A percentile compares a stretch with the other conserved stretches of the same genome.
These are phyloP conservation scores for Ceratothoa steindachneri DNA, from an alignment of 2,888 invertebrate genomes.

Conservation along the genomic window DNA sequence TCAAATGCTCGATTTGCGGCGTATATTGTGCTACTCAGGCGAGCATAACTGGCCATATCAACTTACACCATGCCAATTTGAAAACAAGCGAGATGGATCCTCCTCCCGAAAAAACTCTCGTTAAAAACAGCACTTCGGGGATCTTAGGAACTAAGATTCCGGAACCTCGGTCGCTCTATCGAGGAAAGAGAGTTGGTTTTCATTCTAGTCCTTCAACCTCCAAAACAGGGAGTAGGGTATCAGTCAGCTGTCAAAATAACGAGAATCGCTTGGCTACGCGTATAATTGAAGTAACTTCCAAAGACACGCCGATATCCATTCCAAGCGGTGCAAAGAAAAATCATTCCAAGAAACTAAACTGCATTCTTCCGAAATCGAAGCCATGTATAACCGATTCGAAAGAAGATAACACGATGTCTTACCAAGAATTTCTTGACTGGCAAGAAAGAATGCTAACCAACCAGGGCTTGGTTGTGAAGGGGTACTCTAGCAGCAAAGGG, in stretches of 20 bases:
- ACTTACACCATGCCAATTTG: constrained; percentile 43
- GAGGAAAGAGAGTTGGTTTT: not conserved
- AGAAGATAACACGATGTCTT: constrained; percentile 20
- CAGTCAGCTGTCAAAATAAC: not conserved
- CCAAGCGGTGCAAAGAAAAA: not conserved
- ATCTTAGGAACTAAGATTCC: constrained; percentile 43
- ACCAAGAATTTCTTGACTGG: constrained; percentile 16
- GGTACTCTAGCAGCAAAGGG: not conserved
- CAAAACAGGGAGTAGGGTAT: not conserved
- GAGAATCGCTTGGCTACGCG: not conserved
- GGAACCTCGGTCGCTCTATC: constrained; percentile 32
- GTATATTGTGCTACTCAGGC: constrained; percentile 47
- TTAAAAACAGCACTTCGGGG: constrained; percentile 39
- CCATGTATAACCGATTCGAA: constrained; percentile 10
- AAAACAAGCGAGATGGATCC: constrained; percentile 23
- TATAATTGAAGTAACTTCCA: constrained; percentile 2
- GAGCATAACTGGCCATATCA: constrained; percentile 43
- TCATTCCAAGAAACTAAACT: not conserved
- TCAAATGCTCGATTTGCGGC: constrained; percentile 47
- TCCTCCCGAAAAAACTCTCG: constrained; percentile 42
- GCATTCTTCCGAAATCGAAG: constrained; percentile 3
- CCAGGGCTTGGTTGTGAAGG: not conserved
- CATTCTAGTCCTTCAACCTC: not conserved
- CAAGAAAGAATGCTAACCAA: constrained; percentile 13
- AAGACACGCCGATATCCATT: constrained; percentile 3